Evolutionary conservation across 2,888 invertebrate species (phyloP), one percentile per base, ranked within the genome.

Genomic region (Ennomos fuscantarius): DNA sequence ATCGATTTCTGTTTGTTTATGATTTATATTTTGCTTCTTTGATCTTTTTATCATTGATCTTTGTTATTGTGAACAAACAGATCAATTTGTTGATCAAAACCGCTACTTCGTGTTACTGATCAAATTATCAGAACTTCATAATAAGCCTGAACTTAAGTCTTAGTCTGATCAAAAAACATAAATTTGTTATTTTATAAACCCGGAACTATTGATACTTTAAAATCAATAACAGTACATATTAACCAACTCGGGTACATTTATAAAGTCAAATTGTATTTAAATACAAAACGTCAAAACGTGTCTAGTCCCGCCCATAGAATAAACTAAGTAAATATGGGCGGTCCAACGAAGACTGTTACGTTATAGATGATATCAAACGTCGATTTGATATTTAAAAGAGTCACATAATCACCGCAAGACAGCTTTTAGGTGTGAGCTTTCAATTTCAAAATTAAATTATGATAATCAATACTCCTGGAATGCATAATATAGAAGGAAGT

Each of bases 221-320:
- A 34, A 39, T 45, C 12, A 40, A 34, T 8, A 24, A 24, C 24
- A 24, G n/a, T 1, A 41, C 10, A 9, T 12, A 35, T 44, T 44
- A 34, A 49, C 48, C 44, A 49, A 60, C 55, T 58, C 53, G 42
- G 43, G 40, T 35, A 35, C 8, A 31, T 54, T 45, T 49, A 50
- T 53, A 47, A 48, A 49, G 62, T 66, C 47, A 55, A 64, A 72
- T 73, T 72, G 72, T 75, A 72, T 75, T 69, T 68, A 70, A 72
- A 75, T 75, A 46, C 54, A 52, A 64, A 66, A 48, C 70, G 70
- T 76, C 54, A 52, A 64, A 66, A 48, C 70, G 70, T 76, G 75
- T 62, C 58, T 44, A 34, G 57, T 60, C 58, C 72, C 77, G 73
- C 75, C 77, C 72, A 71, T 66, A 60, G 60, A 67, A 72, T 77